Evolutionary conservation across 2,888 invertebrate genomes (phyloP).

Genomic region (Pantelozetes paolii): DNA sequence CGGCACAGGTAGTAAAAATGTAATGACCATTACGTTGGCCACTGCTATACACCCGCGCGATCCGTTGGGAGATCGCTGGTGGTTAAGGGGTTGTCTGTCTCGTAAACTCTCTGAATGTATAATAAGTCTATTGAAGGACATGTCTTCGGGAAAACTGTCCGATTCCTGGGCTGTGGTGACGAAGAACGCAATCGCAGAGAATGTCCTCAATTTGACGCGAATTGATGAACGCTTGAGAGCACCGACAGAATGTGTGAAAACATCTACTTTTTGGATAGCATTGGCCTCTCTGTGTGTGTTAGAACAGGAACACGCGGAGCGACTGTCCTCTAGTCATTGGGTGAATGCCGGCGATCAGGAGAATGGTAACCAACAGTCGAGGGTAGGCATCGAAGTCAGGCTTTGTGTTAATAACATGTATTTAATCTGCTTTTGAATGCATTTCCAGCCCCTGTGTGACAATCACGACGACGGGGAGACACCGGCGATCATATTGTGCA

Average conservation of each 20-base stretch:
- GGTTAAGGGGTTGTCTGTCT: slow-evolving; percentile 76
- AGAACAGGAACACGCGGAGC: slow-evolving; percentile 82
- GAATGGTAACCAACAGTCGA: slow-evolving; percentile 40
- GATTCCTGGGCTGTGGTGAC: slow-evolving; percentile 80
- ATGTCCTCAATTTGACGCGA: slow-evolving; percentile 75
- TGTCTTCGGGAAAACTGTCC: slow-evolving; percentile 81
- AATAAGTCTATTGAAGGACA: slow-evolving; percentile 79
- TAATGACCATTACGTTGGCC: slow-evolving; percentile 60
- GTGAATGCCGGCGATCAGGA: slow-evolving; percentile 59
- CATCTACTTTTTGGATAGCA: slow-evolving; percentile 80
- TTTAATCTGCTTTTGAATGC: too few species aligned
- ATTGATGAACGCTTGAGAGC: slow-evolving; percentile 68
- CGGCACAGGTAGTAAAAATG: slow-evolving; percentile 47
- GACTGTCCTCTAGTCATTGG: slow-evolving; percentile 73
- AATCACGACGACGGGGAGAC: slow-evolving; percentile 97
- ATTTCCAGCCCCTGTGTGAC: slow-evolving; percentile 72
- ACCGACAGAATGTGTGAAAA: slow-evolving; percentile 72
- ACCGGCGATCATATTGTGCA: slow-evolving; percentile 85
- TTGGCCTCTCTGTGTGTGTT: slow-evolving; percentile 87
- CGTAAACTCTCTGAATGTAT: slow-evolving; percentile 82
- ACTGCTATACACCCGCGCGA: slow-evolving; percentile 48
- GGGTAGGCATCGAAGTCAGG: background rate
- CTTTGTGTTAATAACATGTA: too few species aligned
- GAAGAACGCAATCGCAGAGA: slow-evolving; percentile 79
- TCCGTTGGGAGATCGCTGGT: slow-evolving; percentile 62